Base-by-base conservation (phyloP, 1,140 invertebrate species). In the Trinorchestia longiramus region DNA sequence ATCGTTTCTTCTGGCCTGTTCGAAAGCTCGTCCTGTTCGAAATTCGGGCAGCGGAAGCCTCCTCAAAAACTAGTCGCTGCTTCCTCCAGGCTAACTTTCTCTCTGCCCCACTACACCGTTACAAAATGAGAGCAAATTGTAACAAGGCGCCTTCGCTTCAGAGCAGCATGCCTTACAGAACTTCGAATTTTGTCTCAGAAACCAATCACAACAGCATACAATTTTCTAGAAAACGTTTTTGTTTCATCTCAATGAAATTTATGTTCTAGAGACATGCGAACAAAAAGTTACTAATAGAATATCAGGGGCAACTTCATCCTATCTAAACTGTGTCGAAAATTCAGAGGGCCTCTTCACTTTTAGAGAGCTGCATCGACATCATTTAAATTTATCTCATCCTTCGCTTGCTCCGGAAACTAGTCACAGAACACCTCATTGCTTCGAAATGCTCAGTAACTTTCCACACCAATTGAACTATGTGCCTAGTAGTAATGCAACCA, bases 11-110 rank as follows among this genome's bases (percentile, higher is more conserved):
- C 6, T 44, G 92, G 47, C 92, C 92, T 17, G 92, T 94, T 94
- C 92, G 92, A 94, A 94, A 94, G 92, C 92, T 94, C 44, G 92
- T 45, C 92, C 44, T 43, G 41, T 17, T 45, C 36, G 43, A 94
- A 45, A 43, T 45, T 94, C 43, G 43, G 43, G 43, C 92, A 94
- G 92, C 88, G 43, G 88, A 42, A 43, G 41, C 88, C 41, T 42
- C 43, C 43, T 44, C 3, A 94, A 94, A 47, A 94, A 94, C 92
- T 44, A 45, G 92, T 43, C 6, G 19, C 44, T 94, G 92, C 92
- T 6, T 40, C 43, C 92, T 94, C 36, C 36, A 47, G 44, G 92
- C 92, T 0, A 47, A 94, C 92, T 94, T 94, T 94, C 92, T 94
- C 92, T 47, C 41, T 28, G 88, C 4, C 15, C 88, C 41, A 17